These are phyloP conservation scores for Standfussiana lucernea DNA, from an alignment of 2,888 invertebrate species.

Conservation along the genomic window DNA sequence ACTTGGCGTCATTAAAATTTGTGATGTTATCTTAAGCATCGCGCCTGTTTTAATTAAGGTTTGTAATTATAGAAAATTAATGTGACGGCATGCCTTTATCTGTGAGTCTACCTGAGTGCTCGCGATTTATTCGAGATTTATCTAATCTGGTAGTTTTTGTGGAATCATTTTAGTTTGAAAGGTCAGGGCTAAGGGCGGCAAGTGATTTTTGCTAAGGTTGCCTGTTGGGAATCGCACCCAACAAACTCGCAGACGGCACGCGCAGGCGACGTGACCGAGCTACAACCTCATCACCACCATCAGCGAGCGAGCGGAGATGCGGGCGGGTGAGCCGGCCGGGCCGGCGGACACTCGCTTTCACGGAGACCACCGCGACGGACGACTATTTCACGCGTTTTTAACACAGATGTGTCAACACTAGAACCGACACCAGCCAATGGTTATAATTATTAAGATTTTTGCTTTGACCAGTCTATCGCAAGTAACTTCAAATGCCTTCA, in stretches of 20 bases:
- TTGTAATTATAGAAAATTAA: constrained; percentile 51
- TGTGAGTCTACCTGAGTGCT: constrained; percentile 46
- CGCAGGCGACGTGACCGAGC: too few species aligned
- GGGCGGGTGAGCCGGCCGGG: too few species aligned
- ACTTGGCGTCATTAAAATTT: constrained; percentile 19
- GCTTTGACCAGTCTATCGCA: neutral
- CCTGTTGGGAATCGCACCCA: too few species aligned
- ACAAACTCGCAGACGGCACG: too few species aligned
- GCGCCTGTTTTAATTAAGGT: constrained; percentile 56
- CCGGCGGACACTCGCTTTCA: too few species aligned
- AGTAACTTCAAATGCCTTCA: neutral
- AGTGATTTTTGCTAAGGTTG: neutral
- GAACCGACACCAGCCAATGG: neutral
- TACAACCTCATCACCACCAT: too few species aligned
- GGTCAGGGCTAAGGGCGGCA: neutral
- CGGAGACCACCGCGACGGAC: too few species aligned
- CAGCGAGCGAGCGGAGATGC: too few species aligned
- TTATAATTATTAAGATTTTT: neutral
- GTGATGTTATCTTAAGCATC: constrained; percentile 40
- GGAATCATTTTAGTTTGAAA: constrained; percentile 17
- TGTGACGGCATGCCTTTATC: constrained; percentile 53
- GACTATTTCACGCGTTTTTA: too few species aligned
- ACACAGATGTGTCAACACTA: neutral
- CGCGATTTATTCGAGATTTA: constrained; percentile 16
- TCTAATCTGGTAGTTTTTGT: constrained; percentile 6